Percentiles rank a stretch among this genome's conserved stretches.
Evolutionary conservation across 2,113 vertebrate genomes (phyloP).

Genomic region (Sphaerodactylus townsendi): DNA sequence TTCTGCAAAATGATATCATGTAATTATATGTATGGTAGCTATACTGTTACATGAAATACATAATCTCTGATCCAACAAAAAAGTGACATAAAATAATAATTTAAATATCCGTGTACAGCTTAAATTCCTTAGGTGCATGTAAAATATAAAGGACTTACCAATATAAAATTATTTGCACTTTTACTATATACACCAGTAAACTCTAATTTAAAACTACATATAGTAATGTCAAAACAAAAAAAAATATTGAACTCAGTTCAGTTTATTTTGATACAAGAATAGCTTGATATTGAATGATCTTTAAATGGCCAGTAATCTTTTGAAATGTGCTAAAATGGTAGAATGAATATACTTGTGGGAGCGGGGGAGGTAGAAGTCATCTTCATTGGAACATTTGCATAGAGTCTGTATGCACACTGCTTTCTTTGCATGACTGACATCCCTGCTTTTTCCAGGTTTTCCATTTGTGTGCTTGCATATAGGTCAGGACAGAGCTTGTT

Average conservation of each 20-base stretch:
- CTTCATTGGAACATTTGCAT: too few species aligned
- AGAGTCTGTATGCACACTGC: too few species aligned
- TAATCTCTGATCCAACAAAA: not conserved
- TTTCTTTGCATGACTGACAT: too few species aligned
- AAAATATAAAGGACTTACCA: slow-evolving; percentile 6
- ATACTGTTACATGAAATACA: not conserved
- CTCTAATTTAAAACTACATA: not conserved
- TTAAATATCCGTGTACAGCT: not conserved
- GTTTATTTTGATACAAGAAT: too few species aligned
- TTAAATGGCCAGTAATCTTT: not conserved
- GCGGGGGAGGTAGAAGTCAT: too few species aligned
- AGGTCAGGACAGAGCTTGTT: too few species aligned
- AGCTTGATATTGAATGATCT: not conserved
- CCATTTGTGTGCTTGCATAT: too few species aligned
- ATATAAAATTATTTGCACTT: not conserved
- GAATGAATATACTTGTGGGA: too few species aligned
- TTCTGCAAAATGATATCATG: not conserved
- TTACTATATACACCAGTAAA: too few species aligned
- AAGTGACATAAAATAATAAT: not conserved
- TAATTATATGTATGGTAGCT: not conserved
- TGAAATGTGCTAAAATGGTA: too few species aligned
- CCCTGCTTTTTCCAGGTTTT: too few species aligned
- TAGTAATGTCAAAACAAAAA: not conserved
- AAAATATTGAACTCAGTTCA: not conserved
- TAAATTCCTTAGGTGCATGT: slow-evolving; percentile 1